These are phyloP conservation scores for Tenebrio molitor DNA, from an alignment of 1,140 invertebrate species.

Conservation along the genomic window DNA sequence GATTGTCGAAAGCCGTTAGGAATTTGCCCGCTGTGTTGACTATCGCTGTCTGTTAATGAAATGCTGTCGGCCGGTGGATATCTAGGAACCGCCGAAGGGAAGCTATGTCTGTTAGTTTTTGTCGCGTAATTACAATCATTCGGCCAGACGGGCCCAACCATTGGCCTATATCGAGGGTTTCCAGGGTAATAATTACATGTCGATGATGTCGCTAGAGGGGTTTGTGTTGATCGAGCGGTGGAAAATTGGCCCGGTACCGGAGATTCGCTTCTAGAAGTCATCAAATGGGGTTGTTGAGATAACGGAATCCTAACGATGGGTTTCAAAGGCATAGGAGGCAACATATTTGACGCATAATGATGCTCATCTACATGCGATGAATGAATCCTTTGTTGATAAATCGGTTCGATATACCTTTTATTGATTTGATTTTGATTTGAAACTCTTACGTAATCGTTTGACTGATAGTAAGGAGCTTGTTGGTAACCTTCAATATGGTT, in stretches of 20 bases:
- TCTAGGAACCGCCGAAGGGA: conserved; percentile 55
- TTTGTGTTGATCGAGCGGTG: conserved; percentile 67
- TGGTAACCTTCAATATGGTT: conserved; percentile 67
- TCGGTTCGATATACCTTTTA: conserved; percentile 61
- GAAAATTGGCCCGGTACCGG: conserved; percentile 63
- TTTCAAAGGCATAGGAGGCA: conserved; percentile 51
- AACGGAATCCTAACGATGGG: conserved; percentile 61
- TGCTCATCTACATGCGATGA: conserved; percentile 59
- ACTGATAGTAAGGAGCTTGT: conserved; percentile 65
- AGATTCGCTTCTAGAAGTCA: conserved; percentile 63
- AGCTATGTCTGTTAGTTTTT: conserved; percentile 63
- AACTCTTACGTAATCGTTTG: conserved; percentile 62
- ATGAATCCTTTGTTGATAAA: conserved; percentile 66
- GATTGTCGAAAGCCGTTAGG: conserved; percentile 64
- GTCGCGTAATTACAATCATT: conserved; percentile 56
- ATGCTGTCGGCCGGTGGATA: conserved; percentile 58
- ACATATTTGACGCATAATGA: conserved; percentile 55
- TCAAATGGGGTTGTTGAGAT: conserved; percentile 62
- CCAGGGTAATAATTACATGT: conserved; percentile 61
- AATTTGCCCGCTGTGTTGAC: conserved; percentile 59
- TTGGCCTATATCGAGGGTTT: conserved; percentile 57
- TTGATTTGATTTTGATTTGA: conserved; percentile 65
- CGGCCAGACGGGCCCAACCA: conserved; percentile 55
- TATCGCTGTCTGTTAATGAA: conserved; percentile 58
- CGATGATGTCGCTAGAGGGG: conserved; percentile 55